Evolutionary conservation across 1,140 invertebrate species (phyloP).

Genomic region (Lutraria rhynchaena): DNA sequence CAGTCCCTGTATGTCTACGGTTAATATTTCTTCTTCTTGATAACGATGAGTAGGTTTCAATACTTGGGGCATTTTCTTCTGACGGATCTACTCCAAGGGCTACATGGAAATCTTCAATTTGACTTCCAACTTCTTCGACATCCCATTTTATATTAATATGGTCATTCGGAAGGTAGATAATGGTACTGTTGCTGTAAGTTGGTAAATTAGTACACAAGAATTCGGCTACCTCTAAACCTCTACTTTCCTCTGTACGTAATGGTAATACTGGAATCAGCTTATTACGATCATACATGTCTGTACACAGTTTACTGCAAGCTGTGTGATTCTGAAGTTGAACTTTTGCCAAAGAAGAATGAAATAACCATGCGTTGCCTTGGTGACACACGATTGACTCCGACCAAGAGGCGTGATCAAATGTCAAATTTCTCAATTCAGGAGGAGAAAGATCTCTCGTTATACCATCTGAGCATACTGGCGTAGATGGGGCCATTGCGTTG

Average conservation of each 20-base stretch:
- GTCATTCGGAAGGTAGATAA: slow-evolving; percentile 60
- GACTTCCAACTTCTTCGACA: slow-evolving; percentile 48
- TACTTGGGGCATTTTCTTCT: slow-evolving; percentile 29
- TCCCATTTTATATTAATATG: slow-evolving; percentile 49
- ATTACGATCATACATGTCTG: background rate
- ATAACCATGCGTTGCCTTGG: slow-evolving; percentile 51
- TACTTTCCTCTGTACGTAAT: background rate
- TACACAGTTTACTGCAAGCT: slow-evolving; percentile 13
- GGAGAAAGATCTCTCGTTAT: slow-evolving; percentile 47
- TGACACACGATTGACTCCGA: slow-evolving; percentile 43
- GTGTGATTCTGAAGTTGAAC: slow-evolving; percentile 15
- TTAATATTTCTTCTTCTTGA: slow-evolving; percentile 20
- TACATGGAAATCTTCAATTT: slow-evolving; percentile 58
- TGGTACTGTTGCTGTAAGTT: background rate
- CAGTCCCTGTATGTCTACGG: slow-evolving; percentile 54
- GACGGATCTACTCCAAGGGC: slow-evolving; percentile 49
- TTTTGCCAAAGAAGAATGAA: slow-evolving; percentile 53
- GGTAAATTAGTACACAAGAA: slow-evolving; percentile 32
- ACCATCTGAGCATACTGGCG: slow-evolving; percentile 61
- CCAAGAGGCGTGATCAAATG: slow-evolving; percentile 26
- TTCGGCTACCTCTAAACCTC: slow-evolving; percentile 10
- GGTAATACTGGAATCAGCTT: background rate
- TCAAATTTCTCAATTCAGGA: slow-evolving; percentile 36
- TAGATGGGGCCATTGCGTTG: slow-evolving; percentile 61
- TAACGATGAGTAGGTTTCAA: slow-evolving; percentile 21